Evolutionary conservation across 2,113 vertebrate genomes (phyloP).

Genomic region (Arenaria interpres): DNA sequence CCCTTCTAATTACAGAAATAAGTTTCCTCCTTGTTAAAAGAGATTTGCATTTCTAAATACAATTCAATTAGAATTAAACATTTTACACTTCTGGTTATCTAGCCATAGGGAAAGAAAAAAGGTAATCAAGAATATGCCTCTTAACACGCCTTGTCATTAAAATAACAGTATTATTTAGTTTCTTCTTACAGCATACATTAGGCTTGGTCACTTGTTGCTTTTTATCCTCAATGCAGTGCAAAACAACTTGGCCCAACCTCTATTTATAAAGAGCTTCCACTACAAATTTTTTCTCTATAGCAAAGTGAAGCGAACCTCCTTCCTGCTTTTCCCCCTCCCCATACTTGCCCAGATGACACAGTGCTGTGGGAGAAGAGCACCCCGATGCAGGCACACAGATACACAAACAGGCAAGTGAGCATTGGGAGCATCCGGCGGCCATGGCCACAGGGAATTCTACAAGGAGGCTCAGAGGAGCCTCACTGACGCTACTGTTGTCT

Average conservation of each 20-base stretch:
- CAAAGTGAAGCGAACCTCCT: neutral
- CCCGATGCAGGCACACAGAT: neutral
- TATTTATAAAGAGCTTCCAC: neutral
- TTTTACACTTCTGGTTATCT: neutral
- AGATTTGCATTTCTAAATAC: neutral
- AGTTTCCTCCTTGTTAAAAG: neutral
- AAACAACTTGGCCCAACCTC: neutral
- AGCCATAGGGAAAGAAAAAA: neutral
- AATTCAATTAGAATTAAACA: neutral
- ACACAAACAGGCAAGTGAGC: fast-evolving
- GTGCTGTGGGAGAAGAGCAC: neutral
- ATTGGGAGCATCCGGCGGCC: neutral
- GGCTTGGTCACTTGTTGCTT: neutral
- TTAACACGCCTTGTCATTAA: neutral
- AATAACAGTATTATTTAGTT: neutral
- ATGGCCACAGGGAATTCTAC: neutral
- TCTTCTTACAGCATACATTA: neutral
- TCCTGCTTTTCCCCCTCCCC: neutral
- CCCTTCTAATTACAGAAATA: neutral
- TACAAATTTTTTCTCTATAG: neutral
- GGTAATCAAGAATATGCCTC: neutral
- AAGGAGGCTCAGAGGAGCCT: neutral
- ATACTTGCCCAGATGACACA: too few species aligned
- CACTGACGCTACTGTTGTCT: neutral
- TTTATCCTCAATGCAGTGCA: neutral